These are phyloP conservation scores for Bubo blakistoni DNA, from an alignment of 2,113 vertebrate species.

Conservation along the genomic window DNA sequence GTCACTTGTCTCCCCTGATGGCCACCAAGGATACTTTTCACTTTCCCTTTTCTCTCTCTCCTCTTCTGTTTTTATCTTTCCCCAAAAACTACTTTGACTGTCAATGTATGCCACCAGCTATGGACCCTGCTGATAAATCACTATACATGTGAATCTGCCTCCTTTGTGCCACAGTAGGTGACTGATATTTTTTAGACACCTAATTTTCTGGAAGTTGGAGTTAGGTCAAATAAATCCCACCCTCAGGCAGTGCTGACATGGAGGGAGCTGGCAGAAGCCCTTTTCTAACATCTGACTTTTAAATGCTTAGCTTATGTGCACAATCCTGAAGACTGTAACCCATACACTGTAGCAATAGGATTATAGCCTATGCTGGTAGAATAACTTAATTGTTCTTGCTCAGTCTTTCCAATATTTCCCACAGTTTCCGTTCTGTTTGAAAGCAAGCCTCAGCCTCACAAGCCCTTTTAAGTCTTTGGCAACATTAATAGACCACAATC, in stretches of 20 bases:
- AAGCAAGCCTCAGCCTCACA: not conserved
- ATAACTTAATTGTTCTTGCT: not conserved
- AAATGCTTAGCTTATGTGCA: not conserved
- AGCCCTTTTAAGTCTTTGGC: not conserved
- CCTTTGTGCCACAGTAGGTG: not conserved
- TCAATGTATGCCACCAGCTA: not conserved
- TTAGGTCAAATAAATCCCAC: slow-evolving; percentile 2
- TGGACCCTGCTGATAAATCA: not conserved
- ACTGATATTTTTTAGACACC: not conserved
- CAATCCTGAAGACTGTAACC: not conserved
- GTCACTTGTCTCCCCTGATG: not conserved
- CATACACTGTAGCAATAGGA: not conserved
- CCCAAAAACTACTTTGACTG: not conserved
- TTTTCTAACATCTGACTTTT: not conserved
- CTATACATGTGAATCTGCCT: not conserved
- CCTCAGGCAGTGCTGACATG: not conserved
- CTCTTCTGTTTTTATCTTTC: not conserved
- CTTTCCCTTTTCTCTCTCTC: not conserved
- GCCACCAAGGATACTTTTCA: not conserved
- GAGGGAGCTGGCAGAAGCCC: not conserved
- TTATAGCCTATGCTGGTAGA: not conserved
- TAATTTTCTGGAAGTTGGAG: slow-evolving; percentile 17
- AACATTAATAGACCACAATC: not conserved
- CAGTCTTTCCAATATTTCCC: not conserved
- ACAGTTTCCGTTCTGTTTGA: not conserved